Percentiles rank a stretch among this genome's conserved stretches.
Evolutionary conservation across 2,797 vertebrate genomes (phyloP).

Genomic region (Ambastaia sidthimunki): DNA sequence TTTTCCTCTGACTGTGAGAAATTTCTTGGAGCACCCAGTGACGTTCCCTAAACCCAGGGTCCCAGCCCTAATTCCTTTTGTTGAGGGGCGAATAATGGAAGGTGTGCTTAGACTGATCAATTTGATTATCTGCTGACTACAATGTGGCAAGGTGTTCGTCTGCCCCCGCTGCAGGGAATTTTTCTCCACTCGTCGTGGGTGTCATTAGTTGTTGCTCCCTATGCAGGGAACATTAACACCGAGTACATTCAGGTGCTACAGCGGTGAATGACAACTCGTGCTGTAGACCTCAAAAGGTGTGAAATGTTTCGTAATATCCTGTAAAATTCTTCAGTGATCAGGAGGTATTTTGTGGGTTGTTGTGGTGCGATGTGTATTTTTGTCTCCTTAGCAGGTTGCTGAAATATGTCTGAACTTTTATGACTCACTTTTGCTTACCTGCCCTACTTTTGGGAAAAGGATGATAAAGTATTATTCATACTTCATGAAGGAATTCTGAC

Average conservation of each 20-base stretch:
- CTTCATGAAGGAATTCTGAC: slow-evolving; percentile 32
- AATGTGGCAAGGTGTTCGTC: slow-evolving; percentile 27
- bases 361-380: slow-evolving; percentile 1
- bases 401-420: slow-evolving; percentile 44
- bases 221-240: slow-evolving; percentile 57
- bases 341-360: slow-evolving; percentile 17
- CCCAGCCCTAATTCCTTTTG: slow-evolving; percentile 31
- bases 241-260: slow-evolving; percentile 31
- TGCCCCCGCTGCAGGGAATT: slow-evolving; percentile 13
- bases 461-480: slow-evolving; percentile 45
- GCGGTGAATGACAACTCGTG: slow-evolving; percentile 45
- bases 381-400: slow-evolving; percentile 27
- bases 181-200: slow-evolving; percentile 51
- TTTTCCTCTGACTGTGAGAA: neutral
- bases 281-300: neutral
- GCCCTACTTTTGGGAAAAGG: slow-evolving; percentile 43
- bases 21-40: neutral
- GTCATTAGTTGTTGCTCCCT: slow-evolving; percentile 63
- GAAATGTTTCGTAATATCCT: neutral
- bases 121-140: slow-evolving; percentile 20
- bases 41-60: slow-evolving; percentile 5
- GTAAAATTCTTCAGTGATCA: neutral
- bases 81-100: slow-evolving; percentile 31
- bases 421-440: slow-evolving; percentile 50
- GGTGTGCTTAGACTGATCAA: slow-evolving; percentile 41